phyloP scores from a whole-genome alignment of 2,113 vertebrate genomes.

The Pachypanchax playfairii region DNA sequence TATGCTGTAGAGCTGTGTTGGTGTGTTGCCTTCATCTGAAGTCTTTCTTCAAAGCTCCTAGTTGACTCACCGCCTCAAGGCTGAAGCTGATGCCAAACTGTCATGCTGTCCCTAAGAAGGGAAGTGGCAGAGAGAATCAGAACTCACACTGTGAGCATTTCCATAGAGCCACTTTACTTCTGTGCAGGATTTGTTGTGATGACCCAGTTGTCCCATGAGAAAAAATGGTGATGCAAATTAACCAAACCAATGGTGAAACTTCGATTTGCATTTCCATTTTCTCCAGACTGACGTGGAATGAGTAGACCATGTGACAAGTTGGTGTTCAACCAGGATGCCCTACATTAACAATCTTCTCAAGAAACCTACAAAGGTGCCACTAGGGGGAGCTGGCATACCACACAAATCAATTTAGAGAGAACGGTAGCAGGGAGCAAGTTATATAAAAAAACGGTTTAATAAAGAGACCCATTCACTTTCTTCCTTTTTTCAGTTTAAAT shows the following conservation, averaged over 20 bases:
- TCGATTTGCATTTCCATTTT: conserved; percentile 40
- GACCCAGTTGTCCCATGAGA: conserved; percentile 62
- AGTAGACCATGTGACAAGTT: conserved; percentile 6
- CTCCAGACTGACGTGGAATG: conserved; percentile 19
- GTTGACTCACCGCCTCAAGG: conserved; percentile 27
- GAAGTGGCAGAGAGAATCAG: conserved; percentile 39
- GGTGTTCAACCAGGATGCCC: conserved; percentile 2
- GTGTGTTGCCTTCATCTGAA: conserved; percentile 18
- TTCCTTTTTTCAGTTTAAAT: conserved; percentile 30
- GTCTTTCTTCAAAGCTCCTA: conserved; percentile 54
- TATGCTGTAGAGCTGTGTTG: conserved; percentile 5
- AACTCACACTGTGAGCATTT: conserved; percentile 52
- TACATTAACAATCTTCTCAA: background rate
- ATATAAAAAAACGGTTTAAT: conserved; percentile 31
- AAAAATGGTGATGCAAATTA: conserved; percentile 48
- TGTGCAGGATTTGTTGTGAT: conserved; percentile 65
- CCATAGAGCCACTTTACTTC: conserved; percentile 40
- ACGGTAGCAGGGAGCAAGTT: conserved; percentile 24
- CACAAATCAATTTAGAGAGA: conserved; percentile 10
- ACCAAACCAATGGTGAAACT: conserved; percentile 33
- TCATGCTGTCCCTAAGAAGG: conserved; percentile 36
- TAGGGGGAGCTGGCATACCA: conserved; percentile 63
- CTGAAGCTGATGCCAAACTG: conserved; percentile 45
- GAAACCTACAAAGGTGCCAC: conserved; percentile 49
- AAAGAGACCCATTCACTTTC: conserved; percentile 41